A percentile compares a stretch with the other conserved stretches of the same genome.
phyloP scores from a whole-genome alignment of 2,797 vertebrate species.

The Buphagus erythrorhynchus region DNA sequence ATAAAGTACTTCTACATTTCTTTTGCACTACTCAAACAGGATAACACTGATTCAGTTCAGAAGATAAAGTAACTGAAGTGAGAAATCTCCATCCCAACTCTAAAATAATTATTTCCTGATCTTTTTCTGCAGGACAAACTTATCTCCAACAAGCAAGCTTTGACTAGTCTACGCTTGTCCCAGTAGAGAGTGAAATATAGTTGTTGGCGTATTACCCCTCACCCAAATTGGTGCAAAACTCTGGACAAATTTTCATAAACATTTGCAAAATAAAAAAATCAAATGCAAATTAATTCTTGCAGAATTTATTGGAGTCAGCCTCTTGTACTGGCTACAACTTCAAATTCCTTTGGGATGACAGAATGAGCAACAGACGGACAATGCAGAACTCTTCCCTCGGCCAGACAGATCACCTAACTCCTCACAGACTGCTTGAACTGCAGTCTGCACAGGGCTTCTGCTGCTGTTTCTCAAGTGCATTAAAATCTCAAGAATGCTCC shows the following conservation, averaged over 20 bases:
- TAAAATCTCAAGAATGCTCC: neutral
- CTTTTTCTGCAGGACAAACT: neutral
- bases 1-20: neutral
- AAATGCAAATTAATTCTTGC: neutral
- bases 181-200: neutral
- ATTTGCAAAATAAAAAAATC: neutral
- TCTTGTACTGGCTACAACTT: neutral
- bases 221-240: neutral
- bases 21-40: neutral
- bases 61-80: neutral
- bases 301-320: neutral
- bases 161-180: neutral
- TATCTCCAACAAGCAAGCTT: neutral
- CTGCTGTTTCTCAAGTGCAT: neutral
- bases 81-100: neutral
- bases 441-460: neutral
- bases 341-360: neutral
- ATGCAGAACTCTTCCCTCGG: neutral
- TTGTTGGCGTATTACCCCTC: neutral
- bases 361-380: rapidly evolving
- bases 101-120: neutral
- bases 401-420: neutral
- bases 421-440: neutral
- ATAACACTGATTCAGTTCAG: neutral
- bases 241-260: neutral